These are phyloP conservation scores for Sebastolobus alascanus DNA, from an alignment of 2,797 vertebrate species.

Conservation along the genomic window DNA sequence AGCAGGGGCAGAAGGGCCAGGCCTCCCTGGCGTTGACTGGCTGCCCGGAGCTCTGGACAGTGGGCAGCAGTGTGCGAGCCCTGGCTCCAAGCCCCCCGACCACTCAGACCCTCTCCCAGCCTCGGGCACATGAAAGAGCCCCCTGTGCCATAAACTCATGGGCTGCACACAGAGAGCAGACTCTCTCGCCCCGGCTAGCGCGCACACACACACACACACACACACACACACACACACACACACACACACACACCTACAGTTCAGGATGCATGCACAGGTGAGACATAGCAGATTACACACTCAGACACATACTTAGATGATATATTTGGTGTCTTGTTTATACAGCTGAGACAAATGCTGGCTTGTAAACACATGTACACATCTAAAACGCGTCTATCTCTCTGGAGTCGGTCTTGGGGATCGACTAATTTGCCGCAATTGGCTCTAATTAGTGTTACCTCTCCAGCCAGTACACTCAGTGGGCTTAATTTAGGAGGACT, in stretches of 20 bases:
- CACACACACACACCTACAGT: conserved; percentile 39
- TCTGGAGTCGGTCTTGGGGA: conserved; percentile 66
- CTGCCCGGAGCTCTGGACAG: conserved; percentile 87
- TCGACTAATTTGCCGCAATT: conserved; percentile 76
- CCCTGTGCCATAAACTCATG: conserved; percentile 86
- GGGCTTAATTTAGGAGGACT: conserved; percentile 69
- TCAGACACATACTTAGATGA: conserved; percentile 52
- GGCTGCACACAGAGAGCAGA: conserved; percentile 74
- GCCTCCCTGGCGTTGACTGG: conserved; percentile 87
- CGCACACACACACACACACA: conserved; percentile 4
- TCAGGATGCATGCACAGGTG: conserved; percentile 27
- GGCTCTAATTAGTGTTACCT: conserved; percentile 80
- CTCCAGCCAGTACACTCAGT: conserved; percentile 68
- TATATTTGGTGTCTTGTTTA: conserved; percentile 55
- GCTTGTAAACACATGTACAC: conserved; percentile 52
- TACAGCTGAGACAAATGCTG: conserved; percentile 36
- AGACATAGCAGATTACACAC: conserved; percentile 51
- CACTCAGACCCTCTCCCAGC: conserved; percentile 88
- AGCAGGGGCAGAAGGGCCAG: conserved; percentile 83
- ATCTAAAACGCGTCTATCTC: conserved; percentile 60
- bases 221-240: background rate
- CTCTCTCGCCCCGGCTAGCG: conserved; percentile 56
- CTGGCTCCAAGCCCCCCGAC: conserved; percentile 86
- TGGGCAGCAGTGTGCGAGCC: conserved; percentile 86
- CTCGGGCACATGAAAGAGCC: conserved; percentile 87